A percentile compares a stretch with the other conserved stretches of the same genome.
These are phyloP conservation scores for Petromus typicus DNA, from an alignment of 2,113 vertebrate genomes.

Conservation along the genomic window DNA sequence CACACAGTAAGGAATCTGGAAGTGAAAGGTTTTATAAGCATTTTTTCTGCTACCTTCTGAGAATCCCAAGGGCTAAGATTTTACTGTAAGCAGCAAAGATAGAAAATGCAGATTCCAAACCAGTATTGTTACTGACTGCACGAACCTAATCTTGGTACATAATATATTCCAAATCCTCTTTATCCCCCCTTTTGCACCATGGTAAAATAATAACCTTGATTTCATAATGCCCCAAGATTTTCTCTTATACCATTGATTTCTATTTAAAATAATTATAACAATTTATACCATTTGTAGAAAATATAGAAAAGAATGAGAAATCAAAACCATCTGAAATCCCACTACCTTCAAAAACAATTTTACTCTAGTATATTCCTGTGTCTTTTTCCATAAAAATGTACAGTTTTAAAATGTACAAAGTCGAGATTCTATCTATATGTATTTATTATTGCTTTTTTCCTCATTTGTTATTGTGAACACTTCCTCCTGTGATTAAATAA, in stretches of 20 bases:
- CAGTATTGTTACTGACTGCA: fast-evolving
- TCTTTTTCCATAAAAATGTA: background rate
- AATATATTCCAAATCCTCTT: background rate
- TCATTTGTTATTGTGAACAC: background rate
- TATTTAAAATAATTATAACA: conserved; percentile 1
- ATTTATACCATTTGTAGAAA: background rate
- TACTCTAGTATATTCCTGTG: background rate
- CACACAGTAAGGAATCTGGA: background rate
- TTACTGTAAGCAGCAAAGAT: background rate
- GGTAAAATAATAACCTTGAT: background rate
- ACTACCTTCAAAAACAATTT: background rate
- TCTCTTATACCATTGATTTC: background rate
- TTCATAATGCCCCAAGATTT: background rate
- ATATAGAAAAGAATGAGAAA: background rate
- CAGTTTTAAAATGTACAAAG: background rate
- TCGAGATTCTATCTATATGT: background rate
- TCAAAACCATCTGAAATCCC: background rate
- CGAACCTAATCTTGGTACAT: fast-evolving
- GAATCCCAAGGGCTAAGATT: background rate
- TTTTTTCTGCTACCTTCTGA: background rate
- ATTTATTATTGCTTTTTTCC: background rate
- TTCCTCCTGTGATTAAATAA: background rate
- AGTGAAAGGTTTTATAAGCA: background rate
- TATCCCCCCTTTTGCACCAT: background rate
- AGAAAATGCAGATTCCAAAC: background rate